phyloP scores from a whole-genome alignment of 2,888 invertebrate genomes.

The Gymnosoma rotundatum region DNA sequence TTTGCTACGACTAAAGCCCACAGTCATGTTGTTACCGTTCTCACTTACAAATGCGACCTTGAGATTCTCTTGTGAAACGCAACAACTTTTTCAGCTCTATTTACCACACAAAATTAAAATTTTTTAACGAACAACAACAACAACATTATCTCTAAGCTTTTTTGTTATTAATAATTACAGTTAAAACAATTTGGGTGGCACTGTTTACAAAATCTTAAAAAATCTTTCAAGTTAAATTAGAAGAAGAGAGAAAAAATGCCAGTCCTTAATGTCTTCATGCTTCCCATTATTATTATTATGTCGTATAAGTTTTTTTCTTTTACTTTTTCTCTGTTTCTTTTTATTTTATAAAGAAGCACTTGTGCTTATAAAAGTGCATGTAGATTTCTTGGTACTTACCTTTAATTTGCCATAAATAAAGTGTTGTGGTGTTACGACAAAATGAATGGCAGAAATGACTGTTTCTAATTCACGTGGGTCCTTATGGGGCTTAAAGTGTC shows the following conservation, averaged over 20 bases:
- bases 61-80: too few relatives aligned
- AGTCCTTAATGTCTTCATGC: constrained; percentile 46
- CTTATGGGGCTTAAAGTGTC: constrained; percentile 76
- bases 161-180: background rate
- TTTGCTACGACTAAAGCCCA: too few relatives aligned
- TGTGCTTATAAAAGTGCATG: constrained; percentile 37
- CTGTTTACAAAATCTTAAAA: background rate
- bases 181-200: background rate
- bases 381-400: constrained; percentile 75
- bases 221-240: background rate
- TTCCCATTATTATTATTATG: constrained; percentile 44
- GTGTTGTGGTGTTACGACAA: constrained; percentile 83
- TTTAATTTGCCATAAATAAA: constrained; percentile 83
- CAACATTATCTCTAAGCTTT: too few relatives aligned
- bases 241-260: background rate
- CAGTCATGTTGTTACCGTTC: too few relatives aligned
- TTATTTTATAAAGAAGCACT: constrained; percentile 21
- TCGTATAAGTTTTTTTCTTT: constrained; percentile 7
- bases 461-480: constrained; percentile 80
- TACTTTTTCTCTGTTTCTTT: background rate
- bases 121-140: too few relatives aligned
- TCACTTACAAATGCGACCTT: too few relatives aligned
- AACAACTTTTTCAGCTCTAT: too few relatives aligned
- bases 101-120: too few relatives aligned
- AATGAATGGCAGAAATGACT: constrained; percentile 83